These are phyloP conservation scores for Tetramorium parvispinum DNA, from an alignment of 1,140 invertebrate species.

Conservation along the genomic window DNA sequence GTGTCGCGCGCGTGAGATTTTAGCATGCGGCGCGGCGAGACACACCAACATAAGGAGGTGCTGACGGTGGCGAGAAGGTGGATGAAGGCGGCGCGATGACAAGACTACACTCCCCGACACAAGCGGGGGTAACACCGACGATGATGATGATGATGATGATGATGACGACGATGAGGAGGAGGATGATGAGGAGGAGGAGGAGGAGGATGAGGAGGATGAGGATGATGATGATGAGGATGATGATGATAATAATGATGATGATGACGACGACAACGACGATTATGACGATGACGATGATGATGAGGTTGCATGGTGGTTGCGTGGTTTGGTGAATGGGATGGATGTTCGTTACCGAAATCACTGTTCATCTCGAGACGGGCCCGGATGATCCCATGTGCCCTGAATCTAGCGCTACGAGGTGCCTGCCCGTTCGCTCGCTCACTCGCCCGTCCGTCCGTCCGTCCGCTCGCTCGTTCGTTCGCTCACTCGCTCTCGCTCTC, in stretches of 20 bases:
- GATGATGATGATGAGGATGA: conserved; percentile 8
- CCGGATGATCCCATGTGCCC: conserved; percentile 85
- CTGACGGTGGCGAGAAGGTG: conserved; percentile 20
- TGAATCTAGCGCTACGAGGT: conserved; percentile 55
- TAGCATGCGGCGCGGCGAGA: conserved; percentile 17
- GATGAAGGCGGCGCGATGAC: conserved; percentile 34
- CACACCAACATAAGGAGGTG: conserved; percentile 24
- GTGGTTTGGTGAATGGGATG: conserved; percentile 31
- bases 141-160: not conserved
- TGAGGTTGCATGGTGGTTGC: not conserved
- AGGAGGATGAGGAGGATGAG: no score
- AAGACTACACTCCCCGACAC: conserved; percentile 23
- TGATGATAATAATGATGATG: conserved; percentile 5
- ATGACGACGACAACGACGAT: not conserved
- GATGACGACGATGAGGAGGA: not conserved
- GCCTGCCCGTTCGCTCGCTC: conserved; percentile 6
- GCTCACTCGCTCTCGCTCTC: not conserved
- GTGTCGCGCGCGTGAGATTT: not conserved
- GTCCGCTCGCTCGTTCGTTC: not conserved
- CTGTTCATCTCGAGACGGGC: conserved; percentile 79
- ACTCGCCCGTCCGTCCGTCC: no score
- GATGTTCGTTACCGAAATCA: conserved; percentile 77
- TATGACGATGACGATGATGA: conserved; percentile 17
- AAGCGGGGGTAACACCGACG: conserved; percentile 2
- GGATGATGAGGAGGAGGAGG: conserved; percentile 13